Conservation (phyloP, 2,113 vertebrate genomes). For the Gracilinanus agilis region DNA sequence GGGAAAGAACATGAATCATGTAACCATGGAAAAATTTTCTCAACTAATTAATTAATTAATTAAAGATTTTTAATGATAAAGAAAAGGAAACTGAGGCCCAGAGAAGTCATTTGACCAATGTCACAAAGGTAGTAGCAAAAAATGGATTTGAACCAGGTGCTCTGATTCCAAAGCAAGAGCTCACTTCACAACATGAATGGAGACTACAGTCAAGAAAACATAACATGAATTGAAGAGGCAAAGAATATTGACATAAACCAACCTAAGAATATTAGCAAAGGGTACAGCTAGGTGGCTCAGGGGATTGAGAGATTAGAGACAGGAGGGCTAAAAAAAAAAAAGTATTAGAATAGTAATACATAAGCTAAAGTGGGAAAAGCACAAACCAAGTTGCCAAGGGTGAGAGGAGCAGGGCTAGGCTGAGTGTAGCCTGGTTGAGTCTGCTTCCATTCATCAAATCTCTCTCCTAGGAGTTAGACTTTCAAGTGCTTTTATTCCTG, state of each 20-base stretch:
- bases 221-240: too few species aligned
- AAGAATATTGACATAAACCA: too few species aligned
- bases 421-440: not conserved
- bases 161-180: not conserved
- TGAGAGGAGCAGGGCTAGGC: not conserved
- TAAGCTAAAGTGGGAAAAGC: not conserved
- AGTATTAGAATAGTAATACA: not conserved
- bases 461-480: not conserved
- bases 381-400: not conserved
- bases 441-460: not conserved
- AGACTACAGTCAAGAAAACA: too few species aligned
- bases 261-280: too few species aligned
- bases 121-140: conserved; percentile 34
- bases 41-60: too few species aligned
- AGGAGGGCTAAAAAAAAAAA: not conserved
- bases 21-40: too few species aligned
- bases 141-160: not conserved
- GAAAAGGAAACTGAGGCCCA: too few species aligned
- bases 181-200: not conserved
- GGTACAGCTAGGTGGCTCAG: too few species aligned
- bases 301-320: too few species aligned
- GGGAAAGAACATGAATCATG: too few species aligned
- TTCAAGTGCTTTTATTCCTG: not conserved
- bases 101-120: conserved; percentile 29
- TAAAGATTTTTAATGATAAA: too few species aligned